Percentiles rank a stretch among this genome's conserved stretches.
Evolutionary conservation across 2,113 vertebrate genomes (phyloP).

Genomic region (Pseudonaja textilis): DNA sequence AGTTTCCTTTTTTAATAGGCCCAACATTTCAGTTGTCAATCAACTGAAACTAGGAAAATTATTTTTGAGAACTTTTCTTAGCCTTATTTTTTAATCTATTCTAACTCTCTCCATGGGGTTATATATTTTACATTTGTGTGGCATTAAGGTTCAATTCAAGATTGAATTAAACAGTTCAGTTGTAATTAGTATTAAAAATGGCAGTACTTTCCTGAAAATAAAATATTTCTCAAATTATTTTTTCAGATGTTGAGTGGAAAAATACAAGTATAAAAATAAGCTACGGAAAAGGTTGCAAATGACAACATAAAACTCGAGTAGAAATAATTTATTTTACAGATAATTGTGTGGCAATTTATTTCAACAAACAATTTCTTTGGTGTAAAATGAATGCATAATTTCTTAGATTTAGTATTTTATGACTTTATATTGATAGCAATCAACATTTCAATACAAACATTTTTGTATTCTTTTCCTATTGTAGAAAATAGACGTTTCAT

Average conservation of each 20-base stretch:
- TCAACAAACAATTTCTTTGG: slow-evolving; percentile 39
- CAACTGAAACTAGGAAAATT: neutral
- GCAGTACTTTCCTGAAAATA: neutral
- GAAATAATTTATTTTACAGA: slow-evolving; percentile 57
- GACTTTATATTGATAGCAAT: slow-evolving; percentile 39
- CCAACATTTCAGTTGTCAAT: neutral
- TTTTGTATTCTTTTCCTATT: slow-evolving; percentile 17
- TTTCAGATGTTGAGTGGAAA: neutral
- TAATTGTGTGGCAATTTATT: slow-evolving; percentile 53
- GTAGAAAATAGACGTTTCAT: slow-evolving; percentile 9
- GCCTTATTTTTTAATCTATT: too few relatives aligned
- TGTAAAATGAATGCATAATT: slow-evolving; percentile 32
- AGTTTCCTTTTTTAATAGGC: neutral
- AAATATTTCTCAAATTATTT: slow-evolving; percentile 22
- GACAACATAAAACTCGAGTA: slow-evolving; percentile 43
- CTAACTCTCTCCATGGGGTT: neutral
- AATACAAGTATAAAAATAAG: neutral
- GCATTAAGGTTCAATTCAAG: neutral
- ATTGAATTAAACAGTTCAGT: neutral
- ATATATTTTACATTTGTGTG: neutral
- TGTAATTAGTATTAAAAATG: neutral
- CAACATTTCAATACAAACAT: slow-evolving; percentile 42
- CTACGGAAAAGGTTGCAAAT: slow-evolving; percentile 26
- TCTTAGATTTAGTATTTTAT: slow-evolving; percentile 46
- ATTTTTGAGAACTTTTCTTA: neutral